Base-by-base conservation (phyloP, 2,888 invertebrate genomes). In the Acronicta leporina region DNA sequence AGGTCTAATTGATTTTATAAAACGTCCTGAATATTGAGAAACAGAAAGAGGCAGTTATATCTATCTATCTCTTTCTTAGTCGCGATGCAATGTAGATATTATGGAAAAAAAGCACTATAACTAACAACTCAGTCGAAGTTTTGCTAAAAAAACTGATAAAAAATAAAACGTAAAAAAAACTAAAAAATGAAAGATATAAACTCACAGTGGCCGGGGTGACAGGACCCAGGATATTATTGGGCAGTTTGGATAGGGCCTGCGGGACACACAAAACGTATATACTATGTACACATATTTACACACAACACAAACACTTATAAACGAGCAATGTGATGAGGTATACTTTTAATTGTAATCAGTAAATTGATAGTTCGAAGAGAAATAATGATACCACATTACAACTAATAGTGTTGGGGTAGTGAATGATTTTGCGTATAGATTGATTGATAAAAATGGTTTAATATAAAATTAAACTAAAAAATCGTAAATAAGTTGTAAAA, bases 231-330 rank as follows among this genome's bases (percentile, higher is more conserved):
- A 88, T 87, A 88, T 94, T 90, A 86, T 90, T 92, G 65, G 94
- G 92, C 84, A 94, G 91, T 91, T 94, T 94, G 72, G 92, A 88
- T 74, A 94, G 88, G 76, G 94, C 94, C 94, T 94, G 90, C 63
- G 79, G 81, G 80, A 82, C 49, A 82, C 69, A 84, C 70, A 75
- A 67, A 33, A 71, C 52, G 59, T 68, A 59, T 68, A 54, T 68
- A 72, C 68, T 59, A 56, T 68, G 68, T 69, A 69, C 74, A 73
- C 46, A 73, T 67, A 68, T 72, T 54, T 72, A 68, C 35, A 73
- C 73, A 72, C 25, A 2, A 57, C 67, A 72, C 56, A 72, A 25
- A 68, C 14, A 25, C 8, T 44, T 25, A 44, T 20, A 2, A 8
- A 27, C n/a, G 27, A 27, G 27, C 27, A 27, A 27, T 6, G 6